Evolutionary conservation across 2,888 invertebrate genomes (phyloP).

Genomic region (Xanthorhoe designata): DNA sequence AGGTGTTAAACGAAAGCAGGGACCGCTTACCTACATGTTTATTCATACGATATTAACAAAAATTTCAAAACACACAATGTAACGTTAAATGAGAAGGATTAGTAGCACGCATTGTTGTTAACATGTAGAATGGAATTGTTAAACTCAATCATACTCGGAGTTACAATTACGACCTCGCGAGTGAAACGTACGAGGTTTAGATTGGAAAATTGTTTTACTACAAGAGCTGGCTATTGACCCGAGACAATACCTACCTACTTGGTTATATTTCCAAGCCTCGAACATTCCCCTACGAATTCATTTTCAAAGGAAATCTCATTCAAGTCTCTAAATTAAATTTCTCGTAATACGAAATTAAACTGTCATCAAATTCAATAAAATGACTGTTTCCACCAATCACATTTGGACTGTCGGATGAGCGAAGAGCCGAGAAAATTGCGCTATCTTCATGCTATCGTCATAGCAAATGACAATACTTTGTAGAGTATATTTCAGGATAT

Average conservation of each 20-base stretch:
- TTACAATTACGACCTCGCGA: slow-evolving; percentile 41
- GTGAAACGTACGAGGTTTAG: slow-evolving; percentile 45
- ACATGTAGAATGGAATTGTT: slow-evolving; percentile 44
- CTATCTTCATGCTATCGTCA: neutral
- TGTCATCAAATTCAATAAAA: slow-evolving; percentile 12
- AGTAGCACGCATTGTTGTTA: slow-evolving; percentile 45
- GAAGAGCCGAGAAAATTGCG: slow-evolving; percentile 8
- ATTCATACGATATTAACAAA: slow-evolving; percentile 48
- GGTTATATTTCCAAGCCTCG: slow-evolving; percentile 7
- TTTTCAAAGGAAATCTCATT: slow-evolving; percentile 21
- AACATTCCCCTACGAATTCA: slow-evolving; percentile 4
- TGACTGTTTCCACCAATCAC: slow-evolving; percentile 11
- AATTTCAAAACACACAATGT: slow-evolving; percentile 51
- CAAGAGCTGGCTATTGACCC: slow-evolving; percentile 57
- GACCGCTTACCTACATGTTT: slow-evolving; percentile 49
- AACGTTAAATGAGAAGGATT: slow-evolving; percentile 46
- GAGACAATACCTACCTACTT: slow-evolving; percentile 11
- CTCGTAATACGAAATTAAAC: slow-evolving; percentile 11
- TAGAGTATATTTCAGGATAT: neutral
- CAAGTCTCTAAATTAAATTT: slow-evolving; percentile 1
- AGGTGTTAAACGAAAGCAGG: slow-evolving; percentile 53
- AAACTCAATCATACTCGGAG: slow-evolving; percentile 29
- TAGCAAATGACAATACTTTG: neutral
- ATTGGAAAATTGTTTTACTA: slow-evolving; percentile 60
- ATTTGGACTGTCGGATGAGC: slow-evolving; percentile 7